Evolutionary conservation across 2,797 vertebrate genomes (phyloP).

Genomic region (Momotus momota): DNA sequence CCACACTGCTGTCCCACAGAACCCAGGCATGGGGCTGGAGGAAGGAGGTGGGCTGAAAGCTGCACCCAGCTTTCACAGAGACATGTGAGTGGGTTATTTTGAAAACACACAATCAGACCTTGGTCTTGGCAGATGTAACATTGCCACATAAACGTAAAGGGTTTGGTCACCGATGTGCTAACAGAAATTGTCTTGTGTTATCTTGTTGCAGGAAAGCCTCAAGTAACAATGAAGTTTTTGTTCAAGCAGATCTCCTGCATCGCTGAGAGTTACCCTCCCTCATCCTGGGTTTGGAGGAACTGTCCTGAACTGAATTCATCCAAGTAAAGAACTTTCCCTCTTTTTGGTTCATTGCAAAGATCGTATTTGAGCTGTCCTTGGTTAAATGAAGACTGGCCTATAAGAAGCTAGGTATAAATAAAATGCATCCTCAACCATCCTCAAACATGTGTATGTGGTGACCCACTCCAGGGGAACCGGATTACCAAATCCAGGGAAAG

Average conservation of each 20-base stretch:
- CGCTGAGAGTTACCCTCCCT: conserved; percentile 74
- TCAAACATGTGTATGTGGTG: background rate
- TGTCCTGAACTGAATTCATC: conserved; percentile 58
- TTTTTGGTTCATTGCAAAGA: background rate
- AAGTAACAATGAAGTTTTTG: conserved; percentile 49
- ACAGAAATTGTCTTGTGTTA: background rate
- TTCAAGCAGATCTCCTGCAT: conserved; percentile 71
- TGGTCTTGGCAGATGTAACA: background rate
- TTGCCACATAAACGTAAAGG: background rate
- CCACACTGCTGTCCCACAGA: background rate
- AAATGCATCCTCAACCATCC: rapidly evolving
- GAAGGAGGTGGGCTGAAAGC: background rate
- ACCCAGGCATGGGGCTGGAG: rapidly evolving
- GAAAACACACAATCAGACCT: background rate
- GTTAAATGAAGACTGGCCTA: background rate
- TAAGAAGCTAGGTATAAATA: background rate
- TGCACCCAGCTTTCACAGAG: background rate
- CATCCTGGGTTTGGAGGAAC: conserved; percentile 79
- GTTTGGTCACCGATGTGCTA: background rate
- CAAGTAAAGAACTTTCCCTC: conserved; percentile 70
- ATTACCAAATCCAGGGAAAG: background rate
- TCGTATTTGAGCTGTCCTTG: background rate
- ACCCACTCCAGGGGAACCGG: background rate
- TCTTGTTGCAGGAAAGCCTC: conserved; percentile 73
- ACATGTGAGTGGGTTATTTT: background rate